These are phyloP conservation scores for Nymphalis io DNA, from an alignment of 1,140 invertebrate genomes.

Conservation along the genomic window DNA sequence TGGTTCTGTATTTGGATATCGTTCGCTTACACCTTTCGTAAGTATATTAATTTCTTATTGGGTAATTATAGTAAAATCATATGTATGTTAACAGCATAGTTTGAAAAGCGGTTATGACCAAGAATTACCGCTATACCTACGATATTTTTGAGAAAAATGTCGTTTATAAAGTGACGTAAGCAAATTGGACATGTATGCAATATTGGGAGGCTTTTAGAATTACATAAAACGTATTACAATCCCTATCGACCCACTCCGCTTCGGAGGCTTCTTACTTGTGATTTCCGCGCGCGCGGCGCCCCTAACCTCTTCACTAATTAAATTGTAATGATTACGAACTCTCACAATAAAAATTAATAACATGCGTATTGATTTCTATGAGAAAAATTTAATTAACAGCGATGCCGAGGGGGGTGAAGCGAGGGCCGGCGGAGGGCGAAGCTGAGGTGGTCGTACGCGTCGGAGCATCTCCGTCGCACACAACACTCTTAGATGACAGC, in stretches of 20 bases:
- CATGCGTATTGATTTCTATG: slow-evolving; percentile 36
- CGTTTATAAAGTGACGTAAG: slow-evolving; percentile 76
- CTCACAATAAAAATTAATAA: slow-evolving; percentile 42
- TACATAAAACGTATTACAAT: slow-evolving; percentile 61
- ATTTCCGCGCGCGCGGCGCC: slow-evolving; percentile 78
- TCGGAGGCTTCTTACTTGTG: slow-evolving; percentile 70
- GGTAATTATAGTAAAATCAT: slow-evolving; percentile 54
- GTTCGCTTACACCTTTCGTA: slow-evolving; percentile 79
- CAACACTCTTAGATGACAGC: slow-evolving; percentile 75
- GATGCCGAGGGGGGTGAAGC: slow-evolving; percentile 81
- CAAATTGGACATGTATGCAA: slow-evolving; percentile 56
- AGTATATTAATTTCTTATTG: slow-evolving; percentile 63
- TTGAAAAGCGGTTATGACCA: slow-evolving; percentile 67
- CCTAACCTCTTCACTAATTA: slow-evolving; percentile 79
- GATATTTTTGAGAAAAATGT: slow-evolving; percentile 73
- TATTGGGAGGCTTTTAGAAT: slow-evolving; percentile 47
- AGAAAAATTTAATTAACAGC: slow-evolving; percentile 56
- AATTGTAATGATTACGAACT: slow-evolving; percentile 67
- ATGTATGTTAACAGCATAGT: slow-evolving; percentile 50
- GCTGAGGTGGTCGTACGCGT: slow-evolving; percentile 74
- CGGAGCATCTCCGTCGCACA: slow-evolving; percentile 72
- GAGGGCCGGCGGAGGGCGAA: slow-evolving; percentile 76
- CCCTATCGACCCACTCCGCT: slow-evolving; percentile 71
- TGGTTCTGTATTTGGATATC: slow-evolving; percentile 77
- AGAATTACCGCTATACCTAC: slow-evolving; percentile 70